Evolutionary conservation across 2,888 invertebrate species (phyloP), one percentile per base, ranked within the genome.

Genomic region (Caenorhabditis sp.): DNA sequence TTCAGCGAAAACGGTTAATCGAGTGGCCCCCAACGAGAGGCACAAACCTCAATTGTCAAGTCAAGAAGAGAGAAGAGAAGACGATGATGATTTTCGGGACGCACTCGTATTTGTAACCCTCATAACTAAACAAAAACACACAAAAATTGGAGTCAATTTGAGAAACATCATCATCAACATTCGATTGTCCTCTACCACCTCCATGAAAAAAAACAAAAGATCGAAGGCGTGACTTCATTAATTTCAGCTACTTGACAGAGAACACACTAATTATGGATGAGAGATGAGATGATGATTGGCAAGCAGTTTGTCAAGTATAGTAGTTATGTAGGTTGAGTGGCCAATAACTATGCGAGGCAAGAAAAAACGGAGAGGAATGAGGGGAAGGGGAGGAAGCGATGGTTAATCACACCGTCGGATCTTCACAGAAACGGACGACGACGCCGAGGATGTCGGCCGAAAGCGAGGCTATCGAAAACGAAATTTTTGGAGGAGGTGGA

Each of bases 351-450:
- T 66, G 32, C 30, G 35, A 24, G 37, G 27, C 35, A 56, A 27
- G 7, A 45, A 70, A 52, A 43, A 53, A 53, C 32, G 53, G 45
- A 41, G 56, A 41, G 56, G 43, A 45, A 48, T 24, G n/a, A n/a
- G 50, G 43, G 32, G 43, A 39, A 22, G 24, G 43, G 37, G 45
- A 27, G 26, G 37, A 52, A 32, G 43, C 58, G 43, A 52, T 50
- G 53, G 70, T 59, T 59, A 52, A 59, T 59, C 58, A 71, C 61
- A 61, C 70, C 70, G 59, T 61, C 61, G 45, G 53, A 71, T 71
- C 58, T 68, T 52, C 52, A 39, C 15, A 22, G 52, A 52, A 35
- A 52, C 37, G 7, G 41, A 46, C 58, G 68, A 43, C 39, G 56
- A 48, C 27, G 26, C 22, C 22, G 27, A 39, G 37, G 41, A n/a